Percentiles rank a stretch among this genome's conserved stretches.
These are phyloP conservation scores for Drosophila infuscata DNA, from an alignment of 2,888 invertebrate species.

Conservation along the genomic window DNA sequence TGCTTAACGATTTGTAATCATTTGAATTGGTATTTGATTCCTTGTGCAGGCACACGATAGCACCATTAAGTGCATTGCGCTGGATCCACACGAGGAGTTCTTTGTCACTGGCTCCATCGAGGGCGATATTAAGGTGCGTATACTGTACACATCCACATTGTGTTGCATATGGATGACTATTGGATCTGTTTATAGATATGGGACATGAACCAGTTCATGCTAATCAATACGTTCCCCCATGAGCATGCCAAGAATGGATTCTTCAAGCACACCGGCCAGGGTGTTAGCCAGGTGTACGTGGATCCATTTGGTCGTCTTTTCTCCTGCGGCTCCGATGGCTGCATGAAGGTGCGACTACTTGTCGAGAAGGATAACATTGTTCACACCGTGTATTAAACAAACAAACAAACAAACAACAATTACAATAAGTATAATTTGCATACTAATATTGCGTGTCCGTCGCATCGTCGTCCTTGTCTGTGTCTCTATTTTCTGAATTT, in stretches of 20 bases:
- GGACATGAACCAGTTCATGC: slow-evolving; percentile 94
- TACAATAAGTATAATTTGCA: slow-evolving; percentile 41
- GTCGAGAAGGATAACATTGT: slow-evolving; percentile 91
- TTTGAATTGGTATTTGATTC: neutral
- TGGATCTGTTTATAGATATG: slow-evolving; percentile 90
- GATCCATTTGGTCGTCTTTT: slow-evolving; percentile 95
- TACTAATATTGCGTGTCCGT: slow-evolving; percentile 40
- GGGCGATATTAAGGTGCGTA: slow-evolving; percentile 93
- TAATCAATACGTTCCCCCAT: slow-evolving; percentile 94
- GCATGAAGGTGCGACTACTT: slow-evolving; percentile 97
- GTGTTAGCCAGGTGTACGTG: slow-evolving; percentile 97
- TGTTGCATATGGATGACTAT: neutral
- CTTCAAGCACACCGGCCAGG: slow-evolving; percentile 98
- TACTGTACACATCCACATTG: slow-evolving; percentile 5
- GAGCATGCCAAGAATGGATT: slow-evolving; percentile 98
- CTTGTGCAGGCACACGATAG: slow-evolving; percentile 92
- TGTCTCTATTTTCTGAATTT: slow-evolving; percentile 17
- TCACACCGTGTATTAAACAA: slow-evolving; percentile 86
- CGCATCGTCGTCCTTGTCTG: slow-evolving; percentile 12
- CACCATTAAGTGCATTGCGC: slow-evolving; percentile 96
- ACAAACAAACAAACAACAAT: slow-evolving; percentile 11
- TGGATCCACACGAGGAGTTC: slow-evolving; percentile 97
- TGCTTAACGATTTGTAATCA: neutral
- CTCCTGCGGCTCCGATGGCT: slow-evolving; percentile 99
- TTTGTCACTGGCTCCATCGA: slow-evolving; percentile 98